phyloP scores from a whole-genome alignment of 2,797 vertebrate species.

The Anabas testudineus region DNA sequence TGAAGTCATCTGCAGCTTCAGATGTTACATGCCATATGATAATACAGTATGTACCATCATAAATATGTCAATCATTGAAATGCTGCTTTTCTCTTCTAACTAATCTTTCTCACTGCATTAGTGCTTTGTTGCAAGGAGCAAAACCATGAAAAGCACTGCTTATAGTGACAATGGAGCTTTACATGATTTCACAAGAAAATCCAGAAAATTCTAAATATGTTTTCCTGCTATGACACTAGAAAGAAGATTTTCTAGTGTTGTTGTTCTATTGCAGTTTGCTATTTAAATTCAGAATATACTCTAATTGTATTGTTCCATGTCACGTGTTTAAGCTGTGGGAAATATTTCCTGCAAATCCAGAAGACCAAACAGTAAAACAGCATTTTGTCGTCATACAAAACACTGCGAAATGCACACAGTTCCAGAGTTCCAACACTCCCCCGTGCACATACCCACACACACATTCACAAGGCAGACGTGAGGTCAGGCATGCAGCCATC shows the following conservation, averaged over 20 bases:
- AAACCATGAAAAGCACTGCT: too few species aligned
- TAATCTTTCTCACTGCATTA: not conserved
- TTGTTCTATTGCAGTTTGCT: not conserved
- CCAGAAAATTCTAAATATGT: too few species aligned
- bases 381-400: not conserved
- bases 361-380: not conserved
- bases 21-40: too few species aligned
- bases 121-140: not conserved
- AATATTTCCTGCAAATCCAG: conserved; percentile 8
- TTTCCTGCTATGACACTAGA: too few species aligned
- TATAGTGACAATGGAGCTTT: too few species aligned
- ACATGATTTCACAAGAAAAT: too few species aligned
- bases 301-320: not conserved
- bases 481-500: conserved; percentile 65
- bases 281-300: not conserved
- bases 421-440: conserved; percentile 11
- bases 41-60: too few species aligned
- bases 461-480: conserved; percentile 55
- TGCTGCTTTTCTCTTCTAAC: not conserved
- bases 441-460: conserved; percentile 13
- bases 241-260: too few species aligned
- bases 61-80: too few species aligned
- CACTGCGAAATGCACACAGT: conserved; percentile 1
- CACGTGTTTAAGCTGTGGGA: not conserved
- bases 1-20: too few species aligned